Conservation (phyloP, 2,888 invertebrate species). For the Pheosia gnoma region DNA sequence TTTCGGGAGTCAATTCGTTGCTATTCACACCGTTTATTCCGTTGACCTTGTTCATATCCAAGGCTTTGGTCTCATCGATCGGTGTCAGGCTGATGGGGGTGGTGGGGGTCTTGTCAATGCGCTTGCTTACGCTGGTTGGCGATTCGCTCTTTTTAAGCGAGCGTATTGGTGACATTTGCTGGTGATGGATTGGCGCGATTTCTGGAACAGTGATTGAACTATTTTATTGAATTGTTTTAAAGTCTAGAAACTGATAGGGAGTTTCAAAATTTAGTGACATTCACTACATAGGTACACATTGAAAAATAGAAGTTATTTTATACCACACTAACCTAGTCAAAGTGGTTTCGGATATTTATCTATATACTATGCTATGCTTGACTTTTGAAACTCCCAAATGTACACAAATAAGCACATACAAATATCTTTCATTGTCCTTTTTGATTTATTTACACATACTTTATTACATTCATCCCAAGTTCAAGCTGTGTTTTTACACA, state of each 20-base stretch:
- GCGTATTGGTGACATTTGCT: constrained; percentile 82
- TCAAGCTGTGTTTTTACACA: neutral
- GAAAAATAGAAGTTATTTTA: too few species aligned
- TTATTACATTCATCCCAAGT: neutral
- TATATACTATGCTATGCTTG: neutral
- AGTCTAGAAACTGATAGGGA: constrained; percentile 23
- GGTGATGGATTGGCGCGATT: constrained; percentile 80
- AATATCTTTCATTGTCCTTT: constrained; percentile 35
- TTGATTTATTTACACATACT: neutral
- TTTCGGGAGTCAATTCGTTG: constrained; percentile 73
- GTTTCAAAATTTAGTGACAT: constrained; percentile 37
- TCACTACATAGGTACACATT: neutral
- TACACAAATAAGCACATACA: constrained; percentile 51
- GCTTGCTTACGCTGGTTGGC: constrained; percentile 77
- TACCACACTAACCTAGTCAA: too few species aligned
- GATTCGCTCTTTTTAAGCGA: constrained; percentile 80
- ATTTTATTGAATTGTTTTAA: constrained; percentile 25
- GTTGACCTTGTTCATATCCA: constrained; percentile 76
- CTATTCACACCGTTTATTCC: constrained; percentile 58
- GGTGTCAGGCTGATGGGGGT: constrained; percentile 79
- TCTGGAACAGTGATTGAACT: constrained; percentile 64
- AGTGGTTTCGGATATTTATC: too few species aligned
- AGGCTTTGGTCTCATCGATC: constrained; percentile 77
- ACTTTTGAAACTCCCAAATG: constrained; percentile 51
- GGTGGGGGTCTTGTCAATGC: constrained; percentile 80